Conservation (phyloP, 2,113 vertebrate species). For the Cyphomyrus plagiostoma region DNA sequence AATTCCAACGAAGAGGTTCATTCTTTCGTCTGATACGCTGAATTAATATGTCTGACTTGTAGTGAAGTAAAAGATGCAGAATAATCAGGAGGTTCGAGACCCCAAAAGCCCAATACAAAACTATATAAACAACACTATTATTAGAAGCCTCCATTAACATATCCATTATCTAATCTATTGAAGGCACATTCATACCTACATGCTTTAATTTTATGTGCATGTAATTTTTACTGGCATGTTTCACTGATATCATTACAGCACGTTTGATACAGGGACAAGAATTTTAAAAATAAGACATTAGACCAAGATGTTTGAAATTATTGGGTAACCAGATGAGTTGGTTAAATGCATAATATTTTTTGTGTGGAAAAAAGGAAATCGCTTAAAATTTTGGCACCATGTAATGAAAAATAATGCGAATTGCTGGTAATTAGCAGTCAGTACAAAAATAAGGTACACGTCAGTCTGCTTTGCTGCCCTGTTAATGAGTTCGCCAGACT, state of each 20-base stretch:
- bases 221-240: neutral
- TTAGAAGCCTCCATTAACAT: neutral
- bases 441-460: neutral
- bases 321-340: neutral
- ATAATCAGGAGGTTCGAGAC: neutral
- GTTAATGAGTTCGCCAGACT: no score
- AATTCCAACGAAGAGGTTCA: neutral
- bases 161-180: neutral
- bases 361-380: neutral
- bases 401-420: neutral
- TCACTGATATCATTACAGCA: neutral
- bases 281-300: neutral
- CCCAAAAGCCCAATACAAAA: neutral
- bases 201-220: neutral
- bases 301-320: neutral
- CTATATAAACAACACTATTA: neutral
- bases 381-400: neutral
- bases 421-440: neutral
- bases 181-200: neutral
- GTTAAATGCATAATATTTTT: neutral
- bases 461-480: neutral
- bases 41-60: neutral
- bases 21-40: neutral
- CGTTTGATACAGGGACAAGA: neutral
- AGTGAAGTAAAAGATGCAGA: neutral